A percentile compares a stretch with the other conserved stretches of the same genome.
These are phyloP conservation scores for Moxostoma hubbsi DNA, from an alignment of 2,797 vertebrate species.

Conservation along the genomic window DNA sequence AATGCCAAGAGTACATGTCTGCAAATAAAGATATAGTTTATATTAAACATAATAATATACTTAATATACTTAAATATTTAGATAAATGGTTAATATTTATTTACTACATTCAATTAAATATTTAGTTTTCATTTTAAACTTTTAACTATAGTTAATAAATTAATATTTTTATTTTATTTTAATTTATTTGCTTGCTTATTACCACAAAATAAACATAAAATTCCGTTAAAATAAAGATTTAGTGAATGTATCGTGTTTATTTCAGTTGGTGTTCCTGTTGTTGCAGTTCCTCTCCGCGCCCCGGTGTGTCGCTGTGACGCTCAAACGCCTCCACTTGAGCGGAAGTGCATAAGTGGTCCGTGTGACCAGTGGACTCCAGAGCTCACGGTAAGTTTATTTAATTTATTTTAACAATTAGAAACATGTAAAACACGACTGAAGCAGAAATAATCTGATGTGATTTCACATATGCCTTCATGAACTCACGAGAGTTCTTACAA, in stretches of 20 bases:
- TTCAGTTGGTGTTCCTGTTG: background rate
- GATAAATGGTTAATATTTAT: no score
- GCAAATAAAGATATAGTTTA: no score
- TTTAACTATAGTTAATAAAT: no score
- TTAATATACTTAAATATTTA: no score
- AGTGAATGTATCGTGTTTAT: background rate
- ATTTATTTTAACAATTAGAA: background rate
- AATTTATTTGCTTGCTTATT: no score
- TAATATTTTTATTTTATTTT: no score
- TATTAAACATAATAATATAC: no score
- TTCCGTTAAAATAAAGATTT: no score
- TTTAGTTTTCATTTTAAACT: no score
- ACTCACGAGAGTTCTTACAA: background rate
- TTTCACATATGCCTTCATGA: background rate
- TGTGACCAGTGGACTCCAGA: slow-evolving; percentile 57
- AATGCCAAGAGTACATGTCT: no score
- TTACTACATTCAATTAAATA: no score
- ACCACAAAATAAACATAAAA: no score
- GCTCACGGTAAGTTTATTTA: slow-evolving; percentile 26
- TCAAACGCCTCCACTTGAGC: slow-evolving; percentile 40
- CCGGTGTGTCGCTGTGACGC: background rate
- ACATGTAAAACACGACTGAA: background rate
- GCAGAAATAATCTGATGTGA: background rate
- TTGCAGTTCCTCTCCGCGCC: background rate
- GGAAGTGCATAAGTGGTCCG: slow-evolving; percentile 71